phyloP scores from a whole-genome alignment of 2,888 invertebrate species.

The Terebella lapidaria region DNA sequence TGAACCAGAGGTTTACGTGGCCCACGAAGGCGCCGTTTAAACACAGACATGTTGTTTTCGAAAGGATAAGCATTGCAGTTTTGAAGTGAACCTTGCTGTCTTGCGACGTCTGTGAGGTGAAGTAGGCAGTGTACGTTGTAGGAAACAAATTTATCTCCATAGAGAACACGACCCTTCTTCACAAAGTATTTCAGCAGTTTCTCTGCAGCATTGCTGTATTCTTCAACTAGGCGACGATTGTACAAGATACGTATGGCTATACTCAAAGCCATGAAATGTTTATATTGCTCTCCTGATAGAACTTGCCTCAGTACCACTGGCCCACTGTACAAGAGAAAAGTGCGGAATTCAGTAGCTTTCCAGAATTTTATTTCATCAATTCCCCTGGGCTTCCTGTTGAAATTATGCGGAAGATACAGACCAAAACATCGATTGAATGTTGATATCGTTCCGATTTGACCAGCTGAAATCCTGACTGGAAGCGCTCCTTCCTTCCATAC shows the following conservation, averaged over 20 bases:
- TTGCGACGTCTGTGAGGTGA: neutral
- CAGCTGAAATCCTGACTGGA: neutral
- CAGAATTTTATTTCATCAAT: neutral
- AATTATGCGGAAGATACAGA: neutral
- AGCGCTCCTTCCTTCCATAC: neutral
- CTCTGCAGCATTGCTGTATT: neutral
- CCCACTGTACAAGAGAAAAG: constrained; percentile 3
- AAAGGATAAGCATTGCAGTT: neutral
- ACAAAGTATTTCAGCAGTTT: neutral
- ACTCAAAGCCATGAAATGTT: neutral
- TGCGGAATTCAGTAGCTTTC: constrained; percentile 5
- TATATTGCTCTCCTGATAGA: neutral
- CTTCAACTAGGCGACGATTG: neutral
- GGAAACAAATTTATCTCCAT: neutral
- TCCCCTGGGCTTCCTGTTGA: constrained; percentile 4
- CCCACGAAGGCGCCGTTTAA: neutral
- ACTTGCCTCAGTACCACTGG: constrained; percentile 1
- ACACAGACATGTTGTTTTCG: neutral
- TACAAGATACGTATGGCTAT: neutral
- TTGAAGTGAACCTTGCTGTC: neutral
- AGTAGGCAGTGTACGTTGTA: constrained; percentile 1
- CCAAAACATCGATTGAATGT: neutral
- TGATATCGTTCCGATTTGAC: neutral
- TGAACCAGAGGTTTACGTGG: neutral
- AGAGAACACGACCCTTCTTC: neutral